These are phyloP conservation scores for Sula dactylatra DNA, from an alignment of 2,113 vertebrate genomes.

Conservation along the genomic window DNA sequence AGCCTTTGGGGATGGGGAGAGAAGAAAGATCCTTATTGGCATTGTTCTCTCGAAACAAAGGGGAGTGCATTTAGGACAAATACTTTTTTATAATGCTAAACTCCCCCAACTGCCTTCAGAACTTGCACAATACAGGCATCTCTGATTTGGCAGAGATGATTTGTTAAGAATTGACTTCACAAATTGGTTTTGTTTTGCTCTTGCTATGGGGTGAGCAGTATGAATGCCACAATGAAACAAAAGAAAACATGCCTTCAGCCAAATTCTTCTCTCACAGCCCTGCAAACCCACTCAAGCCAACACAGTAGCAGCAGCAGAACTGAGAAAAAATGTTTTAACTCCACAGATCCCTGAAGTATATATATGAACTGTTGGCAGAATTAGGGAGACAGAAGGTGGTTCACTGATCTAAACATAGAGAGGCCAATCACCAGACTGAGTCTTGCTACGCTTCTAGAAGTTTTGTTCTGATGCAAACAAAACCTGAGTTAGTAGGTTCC, in stretches of 20 bases:
- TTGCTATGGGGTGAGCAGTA: not conserved
- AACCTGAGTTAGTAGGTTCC: not conserved
- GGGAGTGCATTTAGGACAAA: not conserved
- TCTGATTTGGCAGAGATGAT: not conserved
- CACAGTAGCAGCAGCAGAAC: not conserved
- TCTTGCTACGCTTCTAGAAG: not conserved
- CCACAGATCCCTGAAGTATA: not conserved
- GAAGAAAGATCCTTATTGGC: not conserved
- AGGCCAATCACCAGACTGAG: not conserved
- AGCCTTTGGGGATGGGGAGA: not conserved
- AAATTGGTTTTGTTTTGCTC: slow-evolving; percentile 24
- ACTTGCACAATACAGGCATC: not conserved
- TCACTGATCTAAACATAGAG: not conserved
- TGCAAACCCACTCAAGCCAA: not conserved
- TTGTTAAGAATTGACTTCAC: not conserved
- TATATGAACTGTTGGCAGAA: not conserved
- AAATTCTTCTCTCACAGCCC: not conserved
- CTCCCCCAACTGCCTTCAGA: not conserved
- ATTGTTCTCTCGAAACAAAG: not conserved
- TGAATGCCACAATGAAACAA: not conserved
- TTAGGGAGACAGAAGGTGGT: not conserved
- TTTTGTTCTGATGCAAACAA: not conserved
- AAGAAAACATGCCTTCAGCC: not conserved
- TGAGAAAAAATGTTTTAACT: not conserved
- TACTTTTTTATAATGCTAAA: not conserved